Percentiles rank a stretch among this genome's conserved stretches.
phyloP scores from a whole-genome alignment of 2,113 vertebrate genomes.

The Ailuropoda melanoleuca region DNA sequence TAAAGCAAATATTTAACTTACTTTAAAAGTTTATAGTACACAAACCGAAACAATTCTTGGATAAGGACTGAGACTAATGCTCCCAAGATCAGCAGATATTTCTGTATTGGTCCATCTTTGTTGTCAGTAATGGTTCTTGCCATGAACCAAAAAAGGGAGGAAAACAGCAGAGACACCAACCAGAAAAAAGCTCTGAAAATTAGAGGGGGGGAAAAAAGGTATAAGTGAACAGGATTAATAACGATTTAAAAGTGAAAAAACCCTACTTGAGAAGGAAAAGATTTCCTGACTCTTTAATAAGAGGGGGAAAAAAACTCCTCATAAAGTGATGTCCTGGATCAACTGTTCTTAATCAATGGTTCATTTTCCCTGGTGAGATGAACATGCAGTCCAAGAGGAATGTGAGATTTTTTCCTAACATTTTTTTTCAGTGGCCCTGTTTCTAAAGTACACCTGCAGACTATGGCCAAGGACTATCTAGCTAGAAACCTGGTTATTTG shows the following conservation, averaged over 20 bases:
- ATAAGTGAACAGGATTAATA: constrained; percentile 7
- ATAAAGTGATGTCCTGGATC: neutral
- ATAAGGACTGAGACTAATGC: constrained; percentile 86
- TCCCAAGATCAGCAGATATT: constrained; percentile 87
- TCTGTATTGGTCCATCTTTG: constrained; percentile 81
- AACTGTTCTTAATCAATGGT: neutral
- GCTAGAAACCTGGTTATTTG: neutral
- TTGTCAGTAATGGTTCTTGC: constrained; percentile 84
- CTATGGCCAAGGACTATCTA: neutral
- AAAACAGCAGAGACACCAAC: constrained; percentile 87
- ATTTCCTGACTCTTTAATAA: neutral
- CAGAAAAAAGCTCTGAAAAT: constrained; percentile 86
- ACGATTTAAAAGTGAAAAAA: neutral
- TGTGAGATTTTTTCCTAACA: neutral
- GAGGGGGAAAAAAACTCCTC: neutral
- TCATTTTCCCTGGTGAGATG: neutral
- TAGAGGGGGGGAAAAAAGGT: neutral
- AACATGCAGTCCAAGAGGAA: neutral
- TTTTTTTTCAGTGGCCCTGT: neutral
- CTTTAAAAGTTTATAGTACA: constrained; percentile 87
- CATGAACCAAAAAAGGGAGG: constrained; percentile 86
- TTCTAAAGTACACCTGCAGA: neutral
- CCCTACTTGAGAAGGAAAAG: neutral
- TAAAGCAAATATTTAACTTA: constrained; percentile 74
- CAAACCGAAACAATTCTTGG: constrained; percentile 87